Conservation (phyloP, 2,797 vertebrate genomes). For the Sebastes iracundus region DNA sequence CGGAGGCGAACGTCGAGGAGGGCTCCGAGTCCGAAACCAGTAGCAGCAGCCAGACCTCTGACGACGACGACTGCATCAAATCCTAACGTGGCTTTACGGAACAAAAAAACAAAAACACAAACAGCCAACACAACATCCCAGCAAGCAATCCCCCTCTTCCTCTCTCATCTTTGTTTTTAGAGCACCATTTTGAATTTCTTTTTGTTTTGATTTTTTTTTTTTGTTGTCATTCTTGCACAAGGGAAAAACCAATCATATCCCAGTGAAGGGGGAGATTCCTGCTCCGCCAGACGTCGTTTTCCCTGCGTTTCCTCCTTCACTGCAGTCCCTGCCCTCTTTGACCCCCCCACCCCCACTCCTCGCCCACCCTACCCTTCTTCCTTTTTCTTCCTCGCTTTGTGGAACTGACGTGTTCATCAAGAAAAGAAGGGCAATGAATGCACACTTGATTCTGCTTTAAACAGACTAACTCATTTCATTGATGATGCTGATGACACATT, state of each 20-base stretch:
- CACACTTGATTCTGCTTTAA: slow-evolving; percentile 84
- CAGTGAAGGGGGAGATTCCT: slow-evolving; percentile 83
- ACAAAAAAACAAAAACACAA: slow-evolving; percentile 66
- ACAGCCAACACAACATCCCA: slow-evolving; percentile 77
- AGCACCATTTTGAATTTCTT: slow-evolving; percentile 80
- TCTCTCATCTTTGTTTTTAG: slow-evolving; percentile 80
- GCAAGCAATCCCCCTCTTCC: slow-evolving; percentile 72
- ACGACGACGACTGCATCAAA: slow-evolving; percentile 88
- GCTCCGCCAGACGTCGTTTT: slow-evolving; percentile 82
- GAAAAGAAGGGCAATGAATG: slow-evolving; percentile 85
- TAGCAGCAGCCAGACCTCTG: slow-evolving; percentile 97
- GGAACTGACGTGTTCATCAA: slow-evolving; percentile 88
- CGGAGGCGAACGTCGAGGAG: slow-evolving; percentile 90
- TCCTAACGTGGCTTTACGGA: slow-evolving; percentile 86
- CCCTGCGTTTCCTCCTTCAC: slow-evolving; percentile 84
- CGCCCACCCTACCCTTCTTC: slow-evolving; percentile 42
- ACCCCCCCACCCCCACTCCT: not conserved
- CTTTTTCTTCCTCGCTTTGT: slow-evolving; percentile 88
- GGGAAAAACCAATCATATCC: slow-evolving; percentile 94
- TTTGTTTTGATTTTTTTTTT: slow-evolving; percentile 47
- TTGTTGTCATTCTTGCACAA: slow-evolving; percentile 90
- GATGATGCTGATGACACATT: slow-evolving; percentile 85
- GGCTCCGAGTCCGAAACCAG: slow-evolving; percentile 94
- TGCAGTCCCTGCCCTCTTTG: slow-evolving; percentile 71
- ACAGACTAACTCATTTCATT: slow-evolving; percentile 86